These are phyloP conservation scores for Sinotaia quadrata DNA, from an alignment of 2,888 invertebrate genomes.

Conservation along the genomic window DNA sequence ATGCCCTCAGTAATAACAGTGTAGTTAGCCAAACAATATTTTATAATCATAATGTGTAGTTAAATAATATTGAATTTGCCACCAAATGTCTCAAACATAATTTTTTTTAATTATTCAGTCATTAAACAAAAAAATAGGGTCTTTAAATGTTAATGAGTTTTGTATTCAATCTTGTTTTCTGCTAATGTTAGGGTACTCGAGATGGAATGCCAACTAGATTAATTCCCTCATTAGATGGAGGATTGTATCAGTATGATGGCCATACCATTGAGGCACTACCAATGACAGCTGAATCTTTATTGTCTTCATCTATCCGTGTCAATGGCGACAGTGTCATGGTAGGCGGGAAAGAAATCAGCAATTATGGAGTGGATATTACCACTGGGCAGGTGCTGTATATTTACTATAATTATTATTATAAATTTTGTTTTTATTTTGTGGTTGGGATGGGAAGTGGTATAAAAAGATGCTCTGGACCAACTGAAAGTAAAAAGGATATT, in stretches of 20 bases:
- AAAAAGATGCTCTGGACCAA: too few relatives aligned
- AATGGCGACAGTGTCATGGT: conserved; percentile 73
- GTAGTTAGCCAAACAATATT: too few relatives aligned
- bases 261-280: conserved; percentile 89
- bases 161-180: conserved; percentile 15
- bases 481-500: too few relatives aligned
- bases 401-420: too few relatives aligned
- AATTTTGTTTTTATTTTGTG: too few relatives aligned
- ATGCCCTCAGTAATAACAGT: too few relatives aligned
- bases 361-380: conserved; percentile 86
- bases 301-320: conserved; percentile 86
- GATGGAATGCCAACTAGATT: conserved; percentile 76
- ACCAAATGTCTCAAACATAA: too few relatives aligned
- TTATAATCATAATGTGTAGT: too few relatives aligned
- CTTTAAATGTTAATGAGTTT: not conserved
- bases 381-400: conserved; percentile 76
- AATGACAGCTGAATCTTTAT: conserved; percentile 86
- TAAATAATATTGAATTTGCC: too few relatives aligned
- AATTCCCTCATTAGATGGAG: conserved; percentile 93
- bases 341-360: conserved; percentile 87
- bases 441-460: too few relatives aligned
- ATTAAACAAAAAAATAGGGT: not conserved
- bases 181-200: conserved; percentile 46
- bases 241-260: conserved; percentile 92
- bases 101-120: too few relatives aligned